phyloP scores from a whole-genome alignment of 2,888 invertebrate genomes.

The Dendrolimus pini region DNA sequence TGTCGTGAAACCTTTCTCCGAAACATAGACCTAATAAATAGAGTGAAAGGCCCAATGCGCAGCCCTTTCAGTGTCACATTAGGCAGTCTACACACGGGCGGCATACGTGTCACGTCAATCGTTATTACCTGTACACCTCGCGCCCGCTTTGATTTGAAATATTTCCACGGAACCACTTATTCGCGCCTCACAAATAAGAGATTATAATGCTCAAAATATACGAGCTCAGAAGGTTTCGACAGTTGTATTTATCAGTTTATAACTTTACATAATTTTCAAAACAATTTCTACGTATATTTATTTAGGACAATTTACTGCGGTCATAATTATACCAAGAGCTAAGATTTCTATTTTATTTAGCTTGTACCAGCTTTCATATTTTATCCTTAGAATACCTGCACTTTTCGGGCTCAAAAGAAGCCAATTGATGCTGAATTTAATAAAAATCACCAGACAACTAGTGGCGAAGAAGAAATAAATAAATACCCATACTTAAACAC shows the following conservation, averaged over 20 bases:
- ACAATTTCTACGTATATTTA: too few species aligned
- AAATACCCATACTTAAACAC: too few species aligned
- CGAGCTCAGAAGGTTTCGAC: constrained; percentile 36
- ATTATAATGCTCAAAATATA: constrained; percentile 15
- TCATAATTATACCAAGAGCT: too few species aligned
- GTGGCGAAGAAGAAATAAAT: too few species aligned
- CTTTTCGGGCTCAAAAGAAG: too few species aligned
- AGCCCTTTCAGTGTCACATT: constrained; percentile 56
- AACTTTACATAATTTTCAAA: too few species aligned
- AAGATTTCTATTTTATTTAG: too few species aligned
- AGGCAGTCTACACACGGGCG: constrained; percentile 57
- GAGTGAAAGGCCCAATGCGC: constrained; percentile 46
- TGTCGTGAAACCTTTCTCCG: constrained; percentile 29
- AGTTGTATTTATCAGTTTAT: constrained; percentile 12
- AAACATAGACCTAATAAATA: constrained; percentile 54
- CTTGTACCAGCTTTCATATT: too few species aligned
- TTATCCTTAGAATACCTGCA: too few species aligned
- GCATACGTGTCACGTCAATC: constrained; percentile 67
- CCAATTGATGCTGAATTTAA: too few species aligned
- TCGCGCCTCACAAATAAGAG: constrained; percentile 55
- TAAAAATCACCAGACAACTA: too few species aligned
- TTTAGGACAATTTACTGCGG: too few species aligned
- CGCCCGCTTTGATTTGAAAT: constrained; percentile 70
- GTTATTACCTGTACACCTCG: constrained; percentile 63
- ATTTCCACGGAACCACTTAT: constrained; percentile 75